Conservation (phyloP, 1,140 invertebrate genomes). For the Drosophila gunungcola region DNA sequence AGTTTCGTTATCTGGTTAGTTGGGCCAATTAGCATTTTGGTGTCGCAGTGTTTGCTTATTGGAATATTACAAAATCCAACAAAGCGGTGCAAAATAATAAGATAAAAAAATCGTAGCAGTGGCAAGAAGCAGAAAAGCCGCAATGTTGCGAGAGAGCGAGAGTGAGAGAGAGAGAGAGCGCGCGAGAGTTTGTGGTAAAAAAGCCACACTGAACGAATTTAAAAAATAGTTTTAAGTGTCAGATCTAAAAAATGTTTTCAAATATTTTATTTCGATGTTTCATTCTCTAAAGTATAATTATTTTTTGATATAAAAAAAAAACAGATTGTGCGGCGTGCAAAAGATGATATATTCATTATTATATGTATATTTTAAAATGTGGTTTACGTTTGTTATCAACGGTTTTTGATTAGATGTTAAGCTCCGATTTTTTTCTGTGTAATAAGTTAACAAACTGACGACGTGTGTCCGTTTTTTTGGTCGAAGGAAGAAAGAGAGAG, state of each 20-base stretch:
- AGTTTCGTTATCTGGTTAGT: conserved; percentile 41
- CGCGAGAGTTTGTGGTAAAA: conserved; percentile 47
- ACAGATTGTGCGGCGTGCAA: too few relatives aligned
- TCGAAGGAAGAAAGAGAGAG: conserved; percentile 20
- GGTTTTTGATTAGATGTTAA: too few relatives aligned
- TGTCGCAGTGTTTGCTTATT: conserved; percentile 49
- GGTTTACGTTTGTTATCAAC: too few relatives aligned
- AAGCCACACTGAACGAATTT: conserved; percentile 10
- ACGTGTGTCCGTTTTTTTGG: conserved; percentile 55
- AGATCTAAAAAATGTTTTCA: too few relatives aligned
- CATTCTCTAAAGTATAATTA: too few relatives aligned
- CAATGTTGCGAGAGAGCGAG: conserved; percentile 58
- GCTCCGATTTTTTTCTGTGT: neutral
- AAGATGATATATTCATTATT: too few relatives aligned
- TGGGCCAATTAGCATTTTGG: conserved; percentile 68
- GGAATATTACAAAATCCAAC: conserved; percentile 54
- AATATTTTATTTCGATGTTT: too few relatives aligned
- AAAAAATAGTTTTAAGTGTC: too few relatives aligned
- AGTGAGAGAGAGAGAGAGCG: conserved; percentile 10
- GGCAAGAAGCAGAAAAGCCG: conserved; percentile 77
- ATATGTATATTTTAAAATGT: too few relatives aligned
- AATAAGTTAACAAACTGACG: conserved; percentile 76
- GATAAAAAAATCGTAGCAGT: conserved; percentile 50
- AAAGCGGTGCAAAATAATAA: conserved; percentile 70
- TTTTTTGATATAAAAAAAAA: too few relatives aligned